Base-by-base conservation (phyloP, 2,888 invertebrate species). In the Thymelicus lineola region DNA sequence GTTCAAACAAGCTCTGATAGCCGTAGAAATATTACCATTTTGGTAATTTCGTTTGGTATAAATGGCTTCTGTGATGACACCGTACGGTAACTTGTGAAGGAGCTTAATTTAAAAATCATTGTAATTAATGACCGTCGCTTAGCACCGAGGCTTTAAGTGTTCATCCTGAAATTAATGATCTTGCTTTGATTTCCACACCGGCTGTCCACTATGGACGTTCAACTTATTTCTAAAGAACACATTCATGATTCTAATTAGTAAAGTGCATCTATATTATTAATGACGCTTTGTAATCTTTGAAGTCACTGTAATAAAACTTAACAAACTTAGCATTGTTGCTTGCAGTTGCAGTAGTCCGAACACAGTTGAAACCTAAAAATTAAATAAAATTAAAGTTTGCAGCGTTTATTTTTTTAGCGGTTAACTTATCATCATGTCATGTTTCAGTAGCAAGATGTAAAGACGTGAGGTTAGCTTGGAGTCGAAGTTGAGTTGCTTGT, bases 81-180 rank as follows among this genome's bases (percentile, higher is more conserved):
- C 50, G 50, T 71, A 59, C 66, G 28, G 68, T 55, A 55, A 62
- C 14, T 4, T 55, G 12, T 55, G 28, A 55, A 55, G 55, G 55
- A 66, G 7, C 45, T 42, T 55, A 20, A 55, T 55, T 55, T 55
- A 55, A 55, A 55, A 55, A 55, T 55, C 55, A 55, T 55, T 55
- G 28, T 28, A 20, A 55, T 55, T 55, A 55, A 55, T 55, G 55
- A 28, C 28, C 28, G 14, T 28, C 55, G 28, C 55, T 55, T 55
- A 55, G 28, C 28, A 55, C 28, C 28, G 55, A 55, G 12, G 20
- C 20, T 28, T 20, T 28, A 20, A 28, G 28, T 55, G 14, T 20
- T 55, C 55, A 55, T 55, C 55, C 55, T 55, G 55, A 28, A 28
- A 55, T 55, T 55, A 55, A 55, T 55, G 55, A 14, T 57, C 45